phyloP scores from a whole-genome alignment of 2,113 vertebrate species.

The Morone chrysops region DNA sequence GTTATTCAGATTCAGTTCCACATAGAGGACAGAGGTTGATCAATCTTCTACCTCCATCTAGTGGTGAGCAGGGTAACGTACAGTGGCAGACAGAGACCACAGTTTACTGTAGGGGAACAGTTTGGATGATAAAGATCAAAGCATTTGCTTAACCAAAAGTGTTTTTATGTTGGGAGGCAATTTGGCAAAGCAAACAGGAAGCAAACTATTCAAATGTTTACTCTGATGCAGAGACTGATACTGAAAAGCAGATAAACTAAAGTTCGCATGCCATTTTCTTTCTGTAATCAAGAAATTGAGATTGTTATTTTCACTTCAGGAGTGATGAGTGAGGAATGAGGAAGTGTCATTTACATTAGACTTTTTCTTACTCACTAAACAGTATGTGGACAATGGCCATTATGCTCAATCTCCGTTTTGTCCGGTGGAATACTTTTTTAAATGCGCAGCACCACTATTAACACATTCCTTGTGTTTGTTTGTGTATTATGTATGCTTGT shows the following conservation, averaged over 20 bases:
- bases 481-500: slow-evolving; percentile 5
- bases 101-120: not conserved
- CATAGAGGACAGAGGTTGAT: not conserved
- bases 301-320: not conserved
- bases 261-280: not conserved
- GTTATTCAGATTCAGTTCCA: too few relatives aligned
- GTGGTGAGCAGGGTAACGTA: slow-evolving; percentile 34
- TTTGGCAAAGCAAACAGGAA: not conserved
- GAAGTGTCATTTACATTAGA: not conserved
- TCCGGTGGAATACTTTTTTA: slow-evolving; percentile 8
- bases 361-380: not conserved
- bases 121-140: slow-evolving; percentile 6
- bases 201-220: not conserved
- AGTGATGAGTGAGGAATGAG: too few relatives aligned
- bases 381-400: slow-evolving; percentile 28
- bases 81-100: not conserved
- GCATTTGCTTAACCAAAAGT: not conserved
- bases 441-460: slow-evolving; percentile 10
- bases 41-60: slow-evolving; percentile 65
- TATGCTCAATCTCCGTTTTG: slow-evolving; percentile 10
- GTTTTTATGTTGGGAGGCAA: not conserved
- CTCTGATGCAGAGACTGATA: not conserved
- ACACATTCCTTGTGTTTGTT: slow-evolving; percentile 17
- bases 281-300: not conserved
- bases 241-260: not conserved